Evolutionary conservation across 2,888 invertebrate genomes (phyloP), one percentile per base, ranked within the genome.

Genomic region (Euzophera pinguis): DNA sequence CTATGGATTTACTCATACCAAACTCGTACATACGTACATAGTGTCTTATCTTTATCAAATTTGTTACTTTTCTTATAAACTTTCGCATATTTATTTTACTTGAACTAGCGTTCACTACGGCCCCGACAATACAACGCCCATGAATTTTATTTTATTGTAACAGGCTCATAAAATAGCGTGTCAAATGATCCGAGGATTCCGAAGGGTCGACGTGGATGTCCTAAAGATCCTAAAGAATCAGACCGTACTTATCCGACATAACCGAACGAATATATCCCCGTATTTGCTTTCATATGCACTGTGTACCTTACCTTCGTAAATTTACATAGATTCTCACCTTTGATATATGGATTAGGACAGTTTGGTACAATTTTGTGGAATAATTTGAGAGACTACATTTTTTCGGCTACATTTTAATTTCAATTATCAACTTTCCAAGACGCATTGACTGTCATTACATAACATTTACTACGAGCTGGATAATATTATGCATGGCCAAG

Each of bases 61-160:
- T 22, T 22, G 2, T 22, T 22, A 22, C 5, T 13, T 50, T 41
- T 27, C 45, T 49, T 48, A 50, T 39, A 37, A 47, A 32, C 12
- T 6, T 3, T 17, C 14, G 29, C 9, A n/a, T 49, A 12, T 38
- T 39, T 39, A 49, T 49, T 49, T 38, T 14, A 49, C 38, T 53
- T 37, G 51, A 50, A 56, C 49, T 41, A 54, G 47, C 34, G 29
- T 35, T 52, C 52, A 50, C 47, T 27, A 37, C 61, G 60, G 54
- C 62, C 63, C 60, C 63, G 67, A 65, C 71, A 67, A 67, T 65
- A 70, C 68, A 65, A 62, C 64, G 60, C 61, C 65, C 69, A 72
- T 71, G 74, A 77, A 75, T 79, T 71, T 72, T 57, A 60, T 73
- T 81, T 77, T 78, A 81, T 84, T 75, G 81, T 78, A 80, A 73